phyloP scores from a whole-genome alignment of 2,797 vertebrate species.

The Phaenicophaeus curvirostris region DNA sequence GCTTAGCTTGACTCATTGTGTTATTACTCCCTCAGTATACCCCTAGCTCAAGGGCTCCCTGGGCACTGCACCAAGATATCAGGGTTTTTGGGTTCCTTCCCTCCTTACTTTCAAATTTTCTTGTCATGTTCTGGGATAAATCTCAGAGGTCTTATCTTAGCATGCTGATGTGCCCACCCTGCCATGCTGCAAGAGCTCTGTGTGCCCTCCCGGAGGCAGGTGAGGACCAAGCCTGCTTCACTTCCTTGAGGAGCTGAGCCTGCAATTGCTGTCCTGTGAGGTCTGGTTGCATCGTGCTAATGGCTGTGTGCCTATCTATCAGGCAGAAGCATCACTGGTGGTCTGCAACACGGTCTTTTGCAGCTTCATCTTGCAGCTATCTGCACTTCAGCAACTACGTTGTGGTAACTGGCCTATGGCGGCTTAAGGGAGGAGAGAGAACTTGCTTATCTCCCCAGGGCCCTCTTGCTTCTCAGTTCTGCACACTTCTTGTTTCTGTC shows the following conservation, averaged over 20 bases:
- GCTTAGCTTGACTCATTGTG: neutral
- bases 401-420: neutral
- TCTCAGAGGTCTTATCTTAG: neutral
- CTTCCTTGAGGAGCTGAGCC: neutral
- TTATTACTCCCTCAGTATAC: neutral
- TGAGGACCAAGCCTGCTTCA: accelerated
- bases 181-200: neutral
- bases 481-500: neutral
- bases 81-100: neutral
- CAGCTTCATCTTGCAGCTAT: neutral
- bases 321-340: neutral
- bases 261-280: accelerated
- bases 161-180: neutral
- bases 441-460: neutral
- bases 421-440: neutral
- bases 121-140: neutral
- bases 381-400: neutral
- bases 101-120: neutral
- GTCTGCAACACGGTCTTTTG: neutral
- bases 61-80: neutral
- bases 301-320: accelerated
- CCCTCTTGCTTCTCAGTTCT: neutral
- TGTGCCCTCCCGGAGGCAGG: neutral
- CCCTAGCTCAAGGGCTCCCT: neutral
- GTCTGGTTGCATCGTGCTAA: accelerated